Conservation (phyloP, 92 coral and sea anemone genomes). For the Meandrina meandrites region DNA sequence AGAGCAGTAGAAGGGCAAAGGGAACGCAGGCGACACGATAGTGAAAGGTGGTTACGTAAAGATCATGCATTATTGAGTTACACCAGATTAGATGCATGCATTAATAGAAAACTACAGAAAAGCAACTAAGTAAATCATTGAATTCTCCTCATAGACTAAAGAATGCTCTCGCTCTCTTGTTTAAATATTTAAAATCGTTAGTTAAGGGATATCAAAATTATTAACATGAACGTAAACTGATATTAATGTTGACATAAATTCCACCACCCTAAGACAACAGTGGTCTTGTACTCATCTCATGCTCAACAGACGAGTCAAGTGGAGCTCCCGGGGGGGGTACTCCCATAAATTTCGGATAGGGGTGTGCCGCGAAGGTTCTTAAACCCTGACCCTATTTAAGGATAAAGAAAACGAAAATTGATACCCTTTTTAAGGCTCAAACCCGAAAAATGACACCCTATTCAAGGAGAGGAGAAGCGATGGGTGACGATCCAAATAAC, state of each 20-base stretch:
- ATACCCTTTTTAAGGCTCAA: no score
- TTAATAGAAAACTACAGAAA: not conserved
- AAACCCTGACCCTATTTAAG: no score
- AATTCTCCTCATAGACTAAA: conserved; percentile 8
- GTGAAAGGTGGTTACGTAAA: not conserved
- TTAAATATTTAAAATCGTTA: not conserved
- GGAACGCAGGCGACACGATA: not conserved
- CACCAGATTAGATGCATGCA: not conserved
- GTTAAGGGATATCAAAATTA: not conserved
- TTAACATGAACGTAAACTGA: not conserved
- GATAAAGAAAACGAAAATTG: no score
- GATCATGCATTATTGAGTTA: not conserved
- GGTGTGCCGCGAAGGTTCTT: no score
- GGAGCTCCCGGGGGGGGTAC: no score
- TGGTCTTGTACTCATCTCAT: not conserved
- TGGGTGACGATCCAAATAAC: no score
- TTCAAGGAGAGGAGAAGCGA: no score
- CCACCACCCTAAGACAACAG: not conserved
- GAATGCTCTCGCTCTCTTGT: conserved; percentile 6
- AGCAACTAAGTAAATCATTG: not conserved
- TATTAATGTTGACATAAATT: not conserved
- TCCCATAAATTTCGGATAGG: no score
- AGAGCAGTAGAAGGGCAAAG: not conserved
- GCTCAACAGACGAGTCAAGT: no score
- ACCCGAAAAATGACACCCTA: no score